phyloP scores from a whole-genome alignment of 2,888 invertebrate genomes.

The Panopea generosa region DNA sequence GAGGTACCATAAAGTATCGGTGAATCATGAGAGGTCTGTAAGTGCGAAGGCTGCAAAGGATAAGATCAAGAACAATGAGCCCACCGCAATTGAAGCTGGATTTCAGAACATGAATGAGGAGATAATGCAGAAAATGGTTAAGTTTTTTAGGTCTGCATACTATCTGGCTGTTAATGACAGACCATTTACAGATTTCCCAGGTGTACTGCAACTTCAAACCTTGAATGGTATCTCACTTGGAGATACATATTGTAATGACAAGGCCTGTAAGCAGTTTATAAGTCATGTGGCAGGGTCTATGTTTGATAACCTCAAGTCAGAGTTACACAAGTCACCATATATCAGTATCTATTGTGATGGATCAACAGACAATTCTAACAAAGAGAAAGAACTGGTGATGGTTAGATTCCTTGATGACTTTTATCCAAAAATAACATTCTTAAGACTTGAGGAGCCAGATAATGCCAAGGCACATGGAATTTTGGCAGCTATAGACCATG shows the following conservation, averaged over 20 bases:
- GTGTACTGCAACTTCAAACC: not conserved
- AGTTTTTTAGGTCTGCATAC: slow-evolving; percentile 2
- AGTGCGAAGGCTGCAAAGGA: too few relatives aligned
- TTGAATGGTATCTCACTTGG: slow-evolving; percentile 1
- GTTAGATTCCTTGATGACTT: slow-evolving; percentile 14
- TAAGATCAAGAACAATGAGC: too few relatives aligned
- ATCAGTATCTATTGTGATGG: slow-evolving; percentile 41
- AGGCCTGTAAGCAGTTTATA: not conserved
- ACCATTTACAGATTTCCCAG: not conserved
- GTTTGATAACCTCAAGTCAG: not conserved
- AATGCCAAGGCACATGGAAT: slow-evolving; percentile 22
- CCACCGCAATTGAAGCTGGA: too few relatives aligned
- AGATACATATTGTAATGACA: slow-evolving; percentile 7
- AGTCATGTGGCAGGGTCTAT: slow-evolving; percentile 1
- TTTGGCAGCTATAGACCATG: slow-evolving; percentile 2
- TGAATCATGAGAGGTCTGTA: too few relatives aligned
- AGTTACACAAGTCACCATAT: slow-evolving; percentile 3
- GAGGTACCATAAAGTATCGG: too few relatives aligned
- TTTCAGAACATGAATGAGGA: too few relatives aligned
- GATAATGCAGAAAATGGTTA: not conserved
- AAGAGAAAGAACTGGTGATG: slow-evolving; percentile 28
- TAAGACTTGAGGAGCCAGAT: slow-evolving; percentile 19
- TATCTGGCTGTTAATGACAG: not conserved
- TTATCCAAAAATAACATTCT: slow-evolving; percentile 10
- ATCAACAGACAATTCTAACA: slow-evolving; percentile 29